Percentiles rank a stretch among this genome's conserved stretches.
phyloP scores from a whole-genome alignment of 2,888 invertebrate genomes.

The Empis livida region DNA sequence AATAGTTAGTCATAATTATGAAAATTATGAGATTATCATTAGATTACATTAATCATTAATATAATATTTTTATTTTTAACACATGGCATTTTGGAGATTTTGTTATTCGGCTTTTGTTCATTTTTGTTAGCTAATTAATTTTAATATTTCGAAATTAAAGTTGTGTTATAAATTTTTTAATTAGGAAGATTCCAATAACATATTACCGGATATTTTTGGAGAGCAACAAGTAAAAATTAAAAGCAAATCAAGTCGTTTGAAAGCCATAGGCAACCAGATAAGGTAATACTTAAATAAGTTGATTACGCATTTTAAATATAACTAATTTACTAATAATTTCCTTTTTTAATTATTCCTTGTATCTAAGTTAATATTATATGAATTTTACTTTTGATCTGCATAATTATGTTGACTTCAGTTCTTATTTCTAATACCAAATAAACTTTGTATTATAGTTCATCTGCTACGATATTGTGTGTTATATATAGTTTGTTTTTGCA shows the following conservation, averaged over 20 bases:
- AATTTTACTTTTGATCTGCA: not conserved
- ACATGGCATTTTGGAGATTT: too few species aligned
- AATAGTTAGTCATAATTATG: not conserved
- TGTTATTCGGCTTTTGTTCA: too few species aligned
- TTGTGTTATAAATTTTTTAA: too few species aligned
- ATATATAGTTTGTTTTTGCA: constrained; percentile 20
- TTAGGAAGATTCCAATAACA: constrained; percentile 46
- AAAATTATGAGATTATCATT: not conserved
- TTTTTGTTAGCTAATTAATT: too few species aligned
- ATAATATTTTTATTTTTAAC: not conserved
- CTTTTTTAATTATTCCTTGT: not conserved
- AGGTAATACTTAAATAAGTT: constrained; percentile 37
- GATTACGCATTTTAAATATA: not conserved
- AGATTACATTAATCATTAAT: not conserved
- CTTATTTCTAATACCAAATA: too few species aligned
- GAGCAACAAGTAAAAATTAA: constrained; percentile 27
- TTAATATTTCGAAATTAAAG: not conserved
- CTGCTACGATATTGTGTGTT: too few species aligned
- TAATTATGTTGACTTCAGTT: too few species aligned
- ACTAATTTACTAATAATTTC: not conserved
- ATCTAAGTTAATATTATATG: not conserved
- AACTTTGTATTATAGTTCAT: too few species aligned
- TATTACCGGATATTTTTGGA: constrained; percentile 44
- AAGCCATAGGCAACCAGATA: constrained; percentile 65
- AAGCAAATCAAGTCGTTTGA: constrained; percentile 52